Conservation (phyloP, 1,140 invertebrate species). For the Mycetomoellerius zeteki region DNA sequence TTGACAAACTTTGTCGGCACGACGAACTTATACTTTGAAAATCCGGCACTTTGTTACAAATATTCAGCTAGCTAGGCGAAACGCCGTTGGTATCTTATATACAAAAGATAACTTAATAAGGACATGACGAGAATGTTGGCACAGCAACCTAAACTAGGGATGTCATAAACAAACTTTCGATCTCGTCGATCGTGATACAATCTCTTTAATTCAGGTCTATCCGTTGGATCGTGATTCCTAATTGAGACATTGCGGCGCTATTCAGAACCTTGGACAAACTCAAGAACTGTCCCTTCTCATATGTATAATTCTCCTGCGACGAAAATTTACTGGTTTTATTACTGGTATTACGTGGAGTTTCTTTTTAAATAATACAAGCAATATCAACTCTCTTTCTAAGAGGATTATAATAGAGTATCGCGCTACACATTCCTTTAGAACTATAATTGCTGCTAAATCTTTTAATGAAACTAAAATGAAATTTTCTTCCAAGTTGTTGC, state of each 20-base stretch:
- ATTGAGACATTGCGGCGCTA: constrained; percentile 8
- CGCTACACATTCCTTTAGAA: neutral
- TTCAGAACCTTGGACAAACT: neutral
- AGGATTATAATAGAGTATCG: neutral
- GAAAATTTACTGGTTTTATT: neutral
- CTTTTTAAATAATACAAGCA: neutral
- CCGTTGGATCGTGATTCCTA: constrained; percentile 17
- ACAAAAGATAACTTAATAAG: constrained; percentile 14
- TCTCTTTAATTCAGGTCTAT: constrained; percentile 23
- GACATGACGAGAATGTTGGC: neutral
- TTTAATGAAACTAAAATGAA: neutral
- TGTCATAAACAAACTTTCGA: neutral
- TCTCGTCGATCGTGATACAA: neutral
- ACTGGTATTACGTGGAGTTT: neutral
- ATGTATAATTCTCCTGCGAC: neutral
- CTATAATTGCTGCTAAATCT: neutral
- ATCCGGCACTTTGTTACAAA: neutral
- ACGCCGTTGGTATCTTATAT: neutral
- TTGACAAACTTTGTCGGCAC: neutral
- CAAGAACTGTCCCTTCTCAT: neutral
- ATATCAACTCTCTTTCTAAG: neutral
- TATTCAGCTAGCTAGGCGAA: constrained; percentile 18
- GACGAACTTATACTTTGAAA: neutral
- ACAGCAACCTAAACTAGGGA: neutral
- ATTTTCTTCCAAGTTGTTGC: neutral